Evolutionary conservation across 2,888 invertebrate species (phyloP), one percentile per base, ranked within the genome.

Genomic region (Polymixis lichenea): DNA sequence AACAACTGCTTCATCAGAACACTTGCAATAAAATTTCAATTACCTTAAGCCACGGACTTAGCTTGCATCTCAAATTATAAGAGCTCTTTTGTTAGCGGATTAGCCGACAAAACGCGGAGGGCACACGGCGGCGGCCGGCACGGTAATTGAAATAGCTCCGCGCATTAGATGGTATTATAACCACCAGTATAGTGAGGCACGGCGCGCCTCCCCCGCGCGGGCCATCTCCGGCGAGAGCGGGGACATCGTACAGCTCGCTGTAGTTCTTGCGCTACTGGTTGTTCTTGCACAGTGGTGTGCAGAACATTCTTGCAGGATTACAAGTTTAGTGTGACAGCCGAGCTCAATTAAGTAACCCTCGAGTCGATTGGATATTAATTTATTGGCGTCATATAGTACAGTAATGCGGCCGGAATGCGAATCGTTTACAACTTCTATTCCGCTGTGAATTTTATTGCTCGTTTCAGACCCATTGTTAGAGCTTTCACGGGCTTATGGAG

Each of bases 1-100:
- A 86, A 83, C 78, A 73, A 74, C 78, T 77, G 79, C 69, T 80
- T 85, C 88, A 89, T 89, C 89, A 88, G 88, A 90, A 89, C 85
- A 84, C 73, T 90, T 88, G 92, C 93, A 92, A 94, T 94, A 94
- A 93, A 93, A 92, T 92, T 93, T 91, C 92, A 92, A 92, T 92
- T 93, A 92, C 90, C 90, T 86, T 83, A 86, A 85, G 88, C 86
- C 88, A 87, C 80, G 82, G 88, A 83, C 87, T 90, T 87, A 87
- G 89, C 85, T 84, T 76, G 85, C 89, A 84, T 86, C 87, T 87
- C 87, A 88, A 90, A 92, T 90, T 90, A 90, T 92, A 90, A 88
- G 90, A 91, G 91, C 79, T 87, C 93, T 87, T 92, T 93, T 93
- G 93, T 93, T 90, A 77, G 86, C 78, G 94, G 94, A 94, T 94